Percentiles rank a stretch among this genome's conserved stretches.
phyloP scores from a whole-genome alignment of 2,888 invertebrate genomes.

The Adela reaumurella region DNA sequence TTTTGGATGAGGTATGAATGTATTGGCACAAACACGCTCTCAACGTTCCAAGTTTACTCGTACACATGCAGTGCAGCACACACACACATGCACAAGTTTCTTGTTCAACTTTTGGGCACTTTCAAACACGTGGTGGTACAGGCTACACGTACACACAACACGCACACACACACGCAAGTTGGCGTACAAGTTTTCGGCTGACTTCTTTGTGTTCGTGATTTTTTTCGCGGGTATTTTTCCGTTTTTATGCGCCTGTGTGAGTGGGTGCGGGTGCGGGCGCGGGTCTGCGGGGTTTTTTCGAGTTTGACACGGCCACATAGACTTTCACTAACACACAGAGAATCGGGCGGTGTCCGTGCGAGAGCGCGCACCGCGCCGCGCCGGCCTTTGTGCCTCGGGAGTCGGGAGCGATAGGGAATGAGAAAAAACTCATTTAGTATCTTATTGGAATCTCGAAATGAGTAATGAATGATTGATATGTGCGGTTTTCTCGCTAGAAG shows the following conservation, averaged over 20 bases:
- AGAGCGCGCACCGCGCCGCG: no score
- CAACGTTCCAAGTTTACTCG: background rate
- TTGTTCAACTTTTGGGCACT: background rate
- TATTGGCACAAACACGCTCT: no score
- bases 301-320: slow-evolving; percentile 36
- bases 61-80: background rate
- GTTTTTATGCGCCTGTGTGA: slow-evolving; percentile 8
- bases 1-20: no score
- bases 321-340: no score
- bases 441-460: slow-evolving; percentile 50
- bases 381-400: slow-evolving; percentile 51
- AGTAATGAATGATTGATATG: slow-evolving; percentile 52
- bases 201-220: slow-evolving; percentile 55
- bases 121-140: no score
- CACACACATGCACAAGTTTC: background rate
- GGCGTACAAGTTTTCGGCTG: slow-evolving; percentile 51
- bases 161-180: slow-evolving; percentile 24
- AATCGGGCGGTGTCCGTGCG: no score
- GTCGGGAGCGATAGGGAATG: slow-evolving; percentile 31
- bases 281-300: slow-evolving; percentile 50
- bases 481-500: background rate
- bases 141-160: no score
- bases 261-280: slow-evolving; percentile 28
- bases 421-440: slow-evolving; percentile 42
- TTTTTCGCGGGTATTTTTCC: slow-evolving; percentile 33